Evolutionary conservation across 2,797 vertebrate genomes (phyloP), one percentile per base, ranked within the genome.

Genomic region (Aotus griseimembra): DNA sequence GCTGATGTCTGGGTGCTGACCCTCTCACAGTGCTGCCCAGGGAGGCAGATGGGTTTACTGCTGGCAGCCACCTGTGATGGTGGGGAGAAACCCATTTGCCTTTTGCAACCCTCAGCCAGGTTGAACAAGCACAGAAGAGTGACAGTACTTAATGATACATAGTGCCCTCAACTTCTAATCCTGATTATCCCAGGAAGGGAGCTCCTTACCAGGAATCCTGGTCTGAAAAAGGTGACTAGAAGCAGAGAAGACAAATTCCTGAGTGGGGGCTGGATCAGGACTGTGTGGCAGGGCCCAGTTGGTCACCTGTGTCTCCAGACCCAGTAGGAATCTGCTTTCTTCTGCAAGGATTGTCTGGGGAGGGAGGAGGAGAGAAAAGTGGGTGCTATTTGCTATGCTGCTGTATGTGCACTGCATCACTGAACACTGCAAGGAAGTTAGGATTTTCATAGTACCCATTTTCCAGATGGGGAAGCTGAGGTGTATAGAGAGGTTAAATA

Each of bases 31-130:
- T 87, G 82, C 88, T 97, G 57, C 95, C 94, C 67, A 84, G 87
- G 84, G 79, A 97, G 95, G 96, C 97, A 96, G 97, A 96, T 98
- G 98, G 93, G 90, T 97, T 94, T 97, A 94, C 95, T 97, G 97
- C 93, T 96, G 94, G 92, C 77, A 97, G 97, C 94, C 19, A 12
- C 58, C 55, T n/a, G 80, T 97, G 89, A 97, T 80, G 80, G 92
- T 94, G 77, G 77, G 17, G 88, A 84, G 94, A 97, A 97, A 97
- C 75, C 76, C 96, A 75, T 98, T 97, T 98, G 96, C 90, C 67
- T 98, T 98, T 98, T 98, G 75, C 90, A 95, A 93, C 90, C 94
- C 91, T 94, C 57, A 28, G 0, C 83, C 2, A 9, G 89, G 67
- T 92, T 97, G 88, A 97, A 92, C 92, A 96, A 96, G 86, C 94